A percentile compares a stretch with the other conserved stretches of the same genome.
These are phyloP conservation scores for Hydrolagus affinis DNA, from an alignment of 2,113 vertebrate genomes.

Conservation along the genomic window DNA sequence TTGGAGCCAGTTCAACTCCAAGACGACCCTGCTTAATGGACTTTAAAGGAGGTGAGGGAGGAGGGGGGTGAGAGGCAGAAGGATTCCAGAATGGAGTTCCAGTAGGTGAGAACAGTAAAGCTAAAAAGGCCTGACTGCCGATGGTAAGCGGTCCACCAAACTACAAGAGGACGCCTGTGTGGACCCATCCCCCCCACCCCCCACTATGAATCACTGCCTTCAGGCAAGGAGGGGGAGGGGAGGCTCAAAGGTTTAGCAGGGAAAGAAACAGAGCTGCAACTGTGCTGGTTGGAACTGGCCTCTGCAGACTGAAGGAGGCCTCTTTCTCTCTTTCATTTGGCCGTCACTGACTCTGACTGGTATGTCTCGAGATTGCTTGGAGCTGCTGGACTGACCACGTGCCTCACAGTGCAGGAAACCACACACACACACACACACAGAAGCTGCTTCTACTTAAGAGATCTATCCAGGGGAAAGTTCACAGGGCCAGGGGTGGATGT, in stretches of 20 bases:
- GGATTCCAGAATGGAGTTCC: not conserved
- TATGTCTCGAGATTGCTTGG: not conserved
- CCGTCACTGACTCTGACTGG: not conserved
- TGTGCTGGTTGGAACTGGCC: no score
- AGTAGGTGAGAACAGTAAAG: not conserved
- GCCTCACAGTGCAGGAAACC: not conserved
- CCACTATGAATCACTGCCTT: not conserved
- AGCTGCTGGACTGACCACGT: conserved; percentile 20
- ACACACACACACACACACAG: no score
- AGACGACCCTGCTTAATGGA: no score
- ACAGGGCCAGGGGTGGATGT: not conserved
- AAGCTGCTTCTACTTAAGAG: no score
- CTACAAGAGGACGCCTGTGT: not conserved
- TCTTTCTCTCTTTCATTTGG: not conserved
- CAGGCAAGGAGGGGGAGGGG: not conserved
- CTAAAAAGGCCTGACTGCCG: not conserved
- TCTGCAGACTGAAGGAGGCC: not conserved
- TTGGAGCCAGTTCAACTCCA: no score
- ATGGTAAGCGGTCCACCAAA: not conserved
- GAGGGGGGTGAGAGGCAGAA: not conserved
- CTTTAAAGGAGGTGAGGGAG: no score
- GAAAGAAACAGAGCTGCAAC: no score
- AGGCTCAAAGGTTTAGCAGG: no score
- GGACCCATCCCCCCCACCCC: not conserved
- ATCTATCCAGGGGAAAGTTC: no score